Conservation (phyloP, 2,797 vertebrate species). For the Mastacembelus armatus region DNA sequence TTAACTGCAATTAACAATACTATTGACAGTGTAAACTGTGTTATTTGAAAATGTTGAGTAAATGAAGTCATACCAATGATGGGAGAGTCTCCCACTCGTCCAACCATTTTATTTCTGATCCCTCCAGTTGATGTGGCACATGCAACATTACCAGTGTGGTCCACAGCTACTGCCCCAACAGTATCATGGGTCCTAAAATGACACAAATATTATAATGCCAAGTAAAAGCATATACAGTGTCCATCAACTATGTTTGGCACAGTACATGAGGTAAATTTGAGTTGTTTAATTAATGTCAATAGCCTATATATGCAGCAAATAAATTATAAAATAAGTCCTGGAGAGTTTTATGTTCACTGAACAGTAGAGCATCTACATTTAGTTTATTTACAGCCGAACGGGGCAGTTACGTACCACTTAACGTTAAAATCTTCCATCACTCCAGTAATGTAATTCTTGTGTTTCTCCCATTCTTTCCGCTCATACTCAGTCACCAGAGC, state of each 20-base stretch:
- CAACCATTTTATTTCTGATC: conserved; percentile 88
- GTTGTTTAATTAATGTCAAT: not conserved
- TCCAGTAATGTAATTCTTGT: conserved; percentile 72
- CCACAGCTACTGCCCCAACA: conserved; percentile 82
- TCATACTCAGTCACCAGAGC: conserved; percentile 78
- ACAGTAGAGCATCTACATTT: not conserved
- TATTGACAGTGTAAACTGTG: too few species aligned
- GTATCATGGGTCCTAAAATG: conserved; percentile 83
- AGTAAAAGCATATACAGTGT: not conserved
- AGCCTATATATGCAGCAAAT: not conserved
- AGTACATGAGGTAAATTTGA: not conserved
- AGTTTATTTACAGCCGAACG: not conserved
- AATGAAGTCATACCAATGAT: conserved; percentile 78
- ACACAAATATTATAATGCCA: not conserved
- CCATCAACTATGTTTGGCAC: not conserved
- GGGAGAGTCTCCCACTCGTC: conserved; percentile 88
- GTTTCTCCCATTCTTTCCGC: conserved; percentile 78
- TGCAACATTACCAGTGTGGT: conserved; percentile 81
- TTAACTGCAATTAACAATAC: too few species aligned
- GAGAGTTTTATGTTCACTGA: too few species aligned
- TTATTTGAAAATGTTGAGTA: too few species aligned
- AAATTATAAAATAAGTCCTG: too few species aligned
- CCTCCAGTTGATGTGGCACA: conserved; percentile 86
- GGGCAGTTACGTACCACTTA: conserved; percentile 64
- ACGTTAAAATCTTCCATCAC: conserved; percentile 79